Evolutionary conservation across 2,888 invertebrate species (phyloP).

Genomic region (Troglohyphantes excavatus): DNA sequence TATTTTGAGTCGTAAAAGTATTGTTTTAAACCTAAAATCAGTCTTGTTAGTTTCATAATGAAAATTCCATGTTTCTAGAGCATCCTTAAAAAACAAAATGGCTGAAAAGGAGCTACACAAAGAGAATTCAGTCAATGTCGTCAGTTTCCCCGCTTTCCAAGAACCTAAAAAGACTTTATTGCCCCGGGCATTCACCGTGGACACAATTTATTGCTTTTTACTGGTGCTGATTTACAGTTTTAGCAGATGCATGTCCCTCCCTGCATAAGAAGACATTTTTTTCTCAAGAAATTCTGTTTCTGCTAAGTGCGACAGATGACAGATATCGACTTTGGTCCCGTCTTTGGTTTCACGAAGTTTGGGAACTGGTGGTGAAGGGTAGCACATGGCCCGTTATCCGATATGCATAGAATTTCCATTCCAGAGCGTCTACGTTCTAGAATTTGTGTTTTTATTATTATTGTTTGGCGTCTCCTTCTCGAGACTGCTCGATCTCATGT

Average conservation of each 20-base stretch:
- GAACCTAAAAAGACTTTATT: conserved; percentile 20
- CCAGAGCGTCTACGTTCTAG: neutral
- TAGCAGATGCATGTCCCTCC: neutral
- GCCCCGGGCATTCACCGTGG: neutral
- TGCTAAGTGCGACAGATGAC: conserved; percentile 46
- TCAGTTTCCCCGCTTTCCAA: neutral
- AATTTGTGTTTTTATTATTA: neutral
- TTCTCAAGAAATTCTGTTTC: neutral
- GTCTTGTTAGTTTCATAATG: neutral
- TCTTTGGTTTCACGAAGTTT: conserved; percentile 26
- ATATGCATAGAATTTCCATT: conserved; percentile 32
- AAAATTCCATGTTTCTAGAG: neutral
- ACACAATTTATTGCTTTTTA: conserved; percentile 1
- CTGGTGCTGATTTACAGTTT: conserved; percentile 19
- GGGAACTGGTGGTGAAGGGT: conserved; percentile 26
- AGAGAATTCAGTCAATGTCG: neutral
- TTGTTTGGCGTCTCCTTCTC: neutral
- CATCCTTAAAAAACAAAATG: neutral
- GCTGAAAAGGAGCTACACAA: neutral
- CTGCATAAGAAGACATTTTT: neutral
- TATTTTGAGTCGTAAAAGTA: too few species aligned
- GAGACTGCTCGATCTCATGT: neutral
- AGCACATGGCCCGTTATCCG: conserved; percentile 64
- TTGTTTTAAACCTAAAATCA: neutral
- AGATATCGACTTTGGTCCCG: conserved; percentile 27